phyloP scores from a whole-genome alignment of 2,113 vertebrate species.

The Peromyscus maniculatus region DNA sequence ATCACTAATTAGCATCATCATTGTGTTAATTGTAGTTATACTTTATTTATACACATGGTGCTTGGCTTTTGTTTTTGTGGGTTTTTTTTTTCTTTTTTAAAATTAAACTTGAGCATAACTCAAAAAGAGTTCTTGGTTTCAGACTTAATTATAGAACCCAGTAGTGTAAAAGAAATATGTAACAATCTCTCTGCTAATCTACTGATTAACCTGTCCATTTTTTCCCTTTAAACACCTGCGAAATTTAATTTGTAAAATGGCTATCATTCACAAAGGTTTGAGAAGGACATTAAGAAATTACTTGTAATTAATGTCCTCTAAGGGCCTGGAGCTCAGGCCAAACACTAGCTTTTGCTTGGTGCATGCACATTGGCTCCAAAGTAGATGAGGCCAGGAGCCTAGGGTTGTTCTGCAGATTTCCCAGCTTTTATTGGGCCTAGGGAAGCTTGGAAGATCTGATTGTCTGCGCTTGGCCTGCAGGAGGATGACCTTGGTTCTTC shows the following conservation, averaged over 20 bases:
- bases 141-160: constrained; percentile 78
- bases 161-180: constrained; percentile 73
- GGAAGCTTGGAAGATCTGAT: constrained; percentile 55
- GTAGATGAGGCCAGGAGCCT: constrained; percentile 38
- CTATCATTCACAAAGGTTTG: constrained; percentile 73
- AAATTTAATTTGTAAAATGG: constrained; percentile 82
- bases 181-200: constrained; percentile 75
- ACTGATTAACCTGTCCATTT: constrained; percentile 77
- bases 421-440: constrained; percentile 32
- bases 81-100: background rate
- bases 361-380: constrained; percentile 55
- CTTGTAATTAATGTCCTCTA: constrained; percentile 67
- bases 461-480: background rate
- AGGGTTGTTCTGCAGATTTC: constrained; percentile 54
- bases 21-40: constrained; percentile 60
- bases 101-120: constrained; percentile 73
- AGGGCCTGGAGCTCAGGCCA: constrained; percentile 42
- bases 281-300: constrained; percentile 77
- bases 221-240: constrained; percentile 71
- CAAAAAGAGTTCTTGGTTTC: constrained; percentile 78
- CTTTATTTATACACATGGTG: constrained; percentile 74
- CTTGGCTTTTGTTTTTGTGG: constrained; percentile 21
- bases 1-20: constrained; percentile 69
- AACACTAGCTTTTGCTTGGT: constrained; percentile 30
- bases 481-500: background rate